Percentiles rank a stretch among this genome's conserved stretches.
Conservation (phyloP, 2,113 vertebrate species). For the Vimba vimba region DNA sequence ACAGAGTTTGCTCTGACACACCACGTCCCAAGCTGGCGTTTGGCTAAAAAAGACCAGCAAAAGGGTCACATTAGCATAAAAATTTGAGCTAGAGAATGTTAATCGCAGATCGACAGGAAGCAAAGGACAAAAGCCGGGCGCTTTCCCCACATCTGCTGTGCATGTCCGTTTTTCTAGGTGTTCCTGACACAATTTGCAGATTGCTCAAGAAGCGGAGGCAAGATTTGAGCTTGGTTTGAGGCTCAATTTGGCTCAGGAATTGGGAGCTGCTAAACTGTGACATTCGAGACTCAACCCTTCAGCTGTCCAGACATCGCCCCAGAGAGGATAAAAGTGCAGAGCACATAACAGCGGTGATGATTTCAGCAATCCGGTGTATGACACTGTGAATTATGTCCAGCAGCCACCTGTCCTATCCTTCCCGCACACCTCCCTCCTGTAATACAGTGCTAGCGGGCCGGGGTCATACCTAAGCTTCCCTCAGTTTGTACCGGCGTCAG, state of each 20-base stretch:
- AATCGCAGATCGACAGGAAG: conserved; percentile 27
- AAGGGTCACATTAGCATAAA: conserved; percentile 71
- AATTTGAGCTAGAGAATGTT: conserved; percentile 49
- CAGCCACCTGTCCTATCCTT: conserved; percentile 52
- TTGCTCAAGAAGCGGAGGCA: background rate
- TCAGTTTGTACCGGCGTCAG: conserved; percentile 66
- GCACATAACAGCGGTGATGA: conserved; percentile 55
- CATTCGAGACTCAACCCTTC: conserved; percentile 26
- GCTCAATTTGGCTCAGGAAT: conserved; percentile 28
- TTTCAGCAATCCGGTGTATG: conserved; percentile 55
- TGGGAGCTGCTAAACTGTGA: conserved; percentile 39
- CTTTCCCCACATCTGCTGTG: background rate
- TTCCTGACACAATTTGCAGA: background rate
- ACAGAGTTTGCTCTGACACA: conserved; percentile 44
- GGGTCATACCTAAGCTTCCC: conserved; percentile 63
- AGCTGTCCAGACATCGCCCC: conserved; percentile 17
- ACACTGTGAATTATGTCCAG: conserved; percentile 58
- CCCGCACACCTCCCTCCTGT: conserved; percentile 30
- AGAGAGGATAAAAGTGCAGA: conserved; percentile 31
- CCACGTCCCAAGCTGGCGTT: conserved; percentile 59
- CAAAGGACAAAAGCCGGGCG: background rate
- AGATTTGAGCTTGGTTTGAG: conserved; percentile 4
- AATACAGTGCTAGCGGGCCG: conserved; percentile 49
- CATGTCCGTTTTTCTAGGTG: background rate
- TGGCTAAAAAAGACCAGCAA: conserved; percentile 64